Percentiles rank a stretch among this genome's conserved stretches.
Evolutionary conservation across 2,888 invertebrate genomes (phyloP).

Genomic region (Apomyelois bistriatella): DNA sequence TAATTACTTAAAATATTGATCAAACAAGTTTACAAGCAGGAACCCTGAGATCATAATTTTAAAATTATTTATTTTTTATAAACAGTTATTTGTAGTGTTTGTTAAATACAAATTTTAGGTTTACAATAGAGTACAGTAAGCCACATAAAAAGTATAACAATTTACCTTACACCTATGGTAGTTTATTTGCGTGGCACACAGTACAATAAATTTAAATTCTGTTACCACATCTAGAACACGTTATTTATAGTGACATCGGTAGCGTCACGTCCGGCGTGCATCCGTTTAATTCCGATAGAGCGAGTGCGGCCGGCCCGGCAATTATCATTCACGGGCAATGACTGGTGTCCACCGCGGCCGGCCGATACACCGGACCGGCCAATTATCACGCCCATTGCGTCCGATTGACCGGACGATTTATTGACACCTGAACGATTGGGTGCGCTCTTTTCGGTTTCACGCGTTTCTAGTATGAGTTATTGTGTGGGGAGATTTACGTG

Average conservation of each 20-base stretch:
- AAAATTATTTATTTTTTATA: too few relatives aligned
- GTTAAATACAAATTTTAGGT: too few relatives aligned
- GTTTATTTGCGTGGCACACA: too few relatives aligned
- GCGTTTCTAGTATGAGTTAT: too few relatives aligned
- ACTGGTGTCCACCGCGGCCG: conserved; percentile 38
- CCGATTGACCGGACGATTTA: conserved; percentile 66
- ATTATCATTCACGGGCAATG: conserved; percentile 72
- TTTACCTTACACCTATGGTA: too few relatives aligned
- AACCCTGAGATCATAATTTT: too few relatives aligned
- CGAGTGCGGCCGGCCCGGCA: conserved; percentile 54
- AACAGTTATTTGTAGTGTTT: too few relatives aligned
- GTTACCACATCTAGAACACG: conserved; percentile 25
- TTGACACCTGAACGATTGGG: conserved; percentile 29
- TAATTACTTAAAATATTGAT: too few relatives aligned
- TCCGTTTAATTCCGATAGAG: conserved; percentile 62
- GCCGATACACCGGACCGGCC: conserved; percentile 16
- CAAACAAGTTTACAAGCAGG: too few relatives aligned
- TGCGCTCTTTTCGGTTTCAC: neutral
- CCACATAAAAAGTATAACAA: too few relatives aligned
- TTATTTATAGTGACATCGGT: conserved; percentile 17
- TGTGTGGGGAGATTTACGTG: neutral
- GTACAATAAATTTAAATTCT: neutral
- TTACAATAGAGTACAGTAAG: too few relatives aligned
- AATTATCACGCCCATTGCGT: conserved; percentile 50
- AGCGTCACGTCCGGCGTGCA: conserved; percentile 40